phyloP scores from a whole-genome alignment of 30 jellyfish, hydroid and myxozoan genomes.

The Aurelia aurita complex sp. Pacific region DNA sequence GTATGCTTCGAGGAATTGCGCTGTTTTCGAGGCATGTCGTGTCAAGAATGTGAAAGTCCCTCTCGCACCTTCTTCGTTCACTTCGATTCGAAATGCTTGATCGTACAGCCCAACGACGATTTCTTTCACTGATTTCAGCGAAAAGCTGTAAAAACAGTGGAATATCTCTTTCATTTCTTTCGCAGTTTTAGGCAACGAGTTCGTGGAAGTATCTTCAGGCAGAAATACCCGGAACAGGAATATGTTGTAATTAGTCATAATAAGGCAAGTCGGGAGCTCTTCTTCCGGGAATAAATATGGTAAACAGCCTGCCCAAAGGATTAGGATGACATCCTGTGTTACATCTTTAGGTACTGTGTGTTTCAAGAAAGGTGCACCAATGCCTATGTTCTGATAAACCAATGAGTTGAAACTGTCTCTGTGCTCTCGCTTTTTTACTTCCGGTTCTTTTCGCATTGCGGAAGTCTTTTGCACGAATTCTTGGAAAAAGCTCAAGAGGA shows the following conservation, averaged over 20 bases:
- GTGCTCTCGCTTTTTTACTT: conserved; percentile 17
- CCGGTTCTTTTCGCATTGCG: conserved; percentile 20
- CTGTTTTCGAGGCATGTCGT: conserved; percentile 88
- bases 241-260: conserved; percentile 80
- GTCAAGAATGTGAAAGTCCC: conserved; percentile 91
- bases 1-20: conserved; percentile 81
- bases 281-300: conserved; percentile 93
- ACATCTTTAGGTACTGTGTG: conserved; percentile 45
- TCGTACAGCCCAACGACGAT: conserved; percentile 91
- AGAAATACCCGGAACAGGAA: conserved; percentile 84
- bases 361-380: conserved; percentile 60
- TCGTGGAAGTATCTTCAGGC: conserved; percentile 58
- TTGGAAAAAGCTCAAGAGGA: conserved; percentile 78
- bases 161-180: conserved; percentile 69
- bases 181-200: conserved; percentile 58
- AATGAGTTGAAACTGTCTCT: conserved; percentile 34
- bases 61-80: conserved; percentile 90
- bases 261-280: conserved; percentile 85
- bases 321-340: conserved; percentile 66
- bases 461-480: conserved; percentile 75
- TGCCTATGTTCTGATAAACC: conserved; percentile 72
- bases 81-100: conserved; percentile 93
- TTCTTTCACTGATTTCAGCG: conserved; percentile 71
- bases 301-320: conserved; percentile 94
- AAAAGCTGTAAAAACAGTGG: conserved; percentile 80